phyloP scores from a whole-genome alignment of 2,797 vertebrate species.

The Novumbra hubbsi region DNA sequence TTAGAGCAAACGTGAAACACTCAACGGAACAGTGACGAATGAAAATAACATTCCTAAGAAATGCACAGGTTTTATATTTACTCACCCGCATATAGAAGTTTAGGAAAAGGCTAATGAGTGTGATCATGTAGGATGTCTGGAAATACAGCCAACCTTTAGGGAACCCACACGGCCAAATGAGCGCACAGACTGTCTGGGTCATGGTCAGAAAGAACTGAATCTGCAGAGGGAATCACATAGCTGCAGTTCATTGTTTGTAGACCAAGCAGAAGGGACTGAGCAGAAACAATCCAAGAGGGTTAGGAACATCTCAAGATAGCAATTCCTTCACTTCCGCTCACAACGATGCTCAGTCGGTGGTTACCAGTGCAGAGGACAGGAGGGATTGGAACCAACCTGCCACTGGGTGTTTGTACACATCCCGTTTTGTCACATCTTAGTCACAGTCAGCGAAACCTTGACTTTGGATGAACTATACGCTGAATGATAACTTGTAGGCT shows the following conservation, averaged over 20 bases:
- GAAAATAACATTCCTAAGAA: background rate
- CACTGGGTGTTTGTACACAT: background rate
- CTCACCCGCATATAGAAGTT: slow-evolving; percentile 96
- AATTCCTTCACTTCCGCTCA: background rate
- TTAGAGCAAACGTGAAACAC: background rate
- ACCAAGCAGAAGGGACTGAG: background rate
- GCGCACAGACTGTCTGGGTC: slow-evolving; percentile 86
- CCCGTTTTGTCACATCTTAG: background rate
- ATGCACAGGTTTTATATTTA: background rate
- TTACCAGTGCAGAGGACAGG: background rate
- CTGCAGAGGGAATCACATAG: slow-evolving; percentile 63
- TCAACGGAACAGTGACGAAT: background rate
- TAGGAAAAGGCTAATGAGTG: slow-evolving; percentile 87
- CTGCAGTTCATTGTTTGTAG: background rate
- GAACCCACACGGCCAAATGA: slow-evolving; percentile 89
- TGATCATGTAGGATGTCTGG: slow-evolving; percentile 91
- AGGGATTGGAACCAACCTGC: background rate
- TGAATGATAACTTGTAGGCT: background rate
- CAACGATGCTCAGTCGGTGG: background rate
- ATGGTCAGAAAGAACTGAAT: slow-evolving; percentile 92
- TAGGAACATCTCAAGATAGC: background rate
- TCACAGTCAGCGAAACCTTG: background rate
- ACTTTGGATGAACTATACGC: background rate
- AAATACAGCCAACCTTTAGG: slow-evolving; percentile 92
- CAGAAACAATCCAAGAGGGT: slow-evolving; percentile 11